Conservation (phyloP, 2,797 vertebrate species). For the Lithobates pipiens region DNA sequence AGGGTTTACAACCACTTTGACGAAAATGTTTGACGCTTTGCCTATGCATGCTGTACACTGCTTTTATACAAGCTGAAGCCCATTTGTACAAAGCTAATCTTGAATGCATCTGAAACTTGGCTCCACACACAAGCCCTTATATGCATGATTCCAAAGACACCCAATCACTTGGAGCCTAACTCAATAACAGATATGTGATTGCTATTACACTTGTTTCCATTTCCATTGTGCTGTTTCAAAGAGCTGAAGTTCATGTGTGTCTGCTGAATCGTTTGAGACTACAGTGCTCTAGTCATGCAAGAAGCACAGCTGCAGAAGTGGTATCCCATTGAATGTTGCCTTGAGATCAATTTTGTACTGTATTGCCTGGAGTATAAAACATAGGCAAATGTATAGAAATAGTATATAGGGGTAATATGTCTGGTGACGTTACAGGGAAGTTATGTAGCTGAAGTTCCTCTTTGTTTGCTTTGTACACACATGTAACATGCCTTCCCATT, state of each 20-base stretch:
- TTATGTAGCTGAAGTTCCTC: constrained; percentile 61
- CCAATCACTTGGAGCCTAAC: neutral
- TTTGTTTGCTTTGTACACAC: constrained; percentile 71
- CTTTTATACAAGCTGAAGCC: too few species aligned
- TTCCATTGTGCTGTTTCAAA: neutral
- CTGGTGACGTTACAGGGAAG: constrained; percentile 73
- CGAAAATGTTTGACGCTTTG: too few species aligned
- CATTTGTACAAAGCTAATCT: too few species aligned
- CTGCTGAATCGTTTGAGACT: constrained; percentile 7
- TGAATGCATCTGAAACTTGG: too few species aligned
- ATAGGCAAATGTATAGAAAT: constrained; percentile 71
- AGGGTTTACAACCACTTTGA: too few species aligned
- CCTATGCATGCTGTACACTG: too few species aligned
- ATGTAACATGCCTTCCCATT: constrained; percentile 72
- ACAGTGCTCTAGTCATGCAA: neutral
- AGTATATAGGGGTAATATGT: constrained; percentile 73
- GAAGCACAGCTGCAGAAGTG: neutral
- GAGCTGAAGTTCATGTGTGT: constrained; percentile 24
- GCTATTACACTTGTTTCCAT: neutral
- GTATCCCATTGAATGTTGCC: constrained; percentile 14
- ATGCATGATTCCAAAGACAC: too few species aligned
- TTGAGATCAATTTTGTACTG: constrained; percentile 38
- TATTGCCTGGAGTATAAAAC: constrained; percentile 67
- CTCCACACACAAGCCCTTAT: too few species aligned
- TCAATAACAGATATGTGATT: neutral